Evolutionary conservation across 2,888 invertebrate genomes (phyloP).

Genomic region (Phasia obesa): DNA sequence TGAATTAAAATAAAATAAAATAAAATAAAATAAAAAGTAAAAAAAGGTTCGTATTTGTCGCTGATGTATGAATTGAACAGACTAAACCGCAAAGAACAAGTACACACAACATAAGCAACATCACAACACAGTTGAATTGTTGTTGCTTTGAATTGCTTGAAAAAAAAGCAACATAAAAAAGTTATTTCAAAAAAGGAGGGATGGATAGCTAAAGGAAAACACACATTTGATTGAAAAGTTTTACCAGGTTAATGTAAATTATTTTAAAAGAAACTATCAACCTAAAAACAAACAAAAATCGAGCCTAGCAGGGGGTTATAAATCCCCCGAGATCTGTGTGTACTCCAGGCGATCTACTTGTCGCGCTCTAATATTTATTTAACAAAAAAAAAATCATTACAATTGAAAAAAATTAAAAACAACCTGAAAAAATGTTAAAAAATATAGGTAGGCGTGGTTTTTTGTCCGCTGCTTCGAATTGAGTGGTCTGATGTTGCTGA

Average conservation of each 20-base stretch:
- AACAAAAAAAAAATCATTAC: too few species aligned
- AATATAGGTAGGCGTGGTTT: too few species aligned
- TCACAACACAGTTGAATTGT: constrained; percentile 43
- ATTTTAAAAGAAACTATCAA: not conserved
- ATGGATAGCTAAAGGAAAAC: constrained; percentile 11
- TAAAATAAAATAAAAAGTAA: constrained; percentile 1
- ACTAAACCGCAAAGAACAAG: constrained; percentile 50
- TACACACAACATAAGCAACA: constrained; percentile 37
- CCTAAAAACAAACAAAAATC: too few species aligned
- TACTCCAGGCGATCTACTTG: too few species aligned
- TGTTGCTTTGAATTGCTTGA: constrained; percentile 38
- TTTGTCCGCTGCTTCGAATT: too few species aligned
- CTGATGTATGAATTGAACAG: constrained; percentile 43
- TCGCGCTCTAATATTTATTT: too few species aligned
- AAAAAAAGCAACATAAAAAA: constrained; percentile 21
- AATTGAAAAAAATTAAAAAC: too few species aligned
- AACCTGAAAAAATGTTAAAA: too few species aligned
- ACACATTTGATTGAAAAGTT: not conserved
- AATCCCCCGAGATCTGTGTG: too few species aligned
- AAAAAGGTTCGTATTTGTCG: constrained; percentile 49
- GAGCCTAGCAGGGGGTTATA: too few species aligned
- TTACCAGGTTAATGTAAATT: not conserved
- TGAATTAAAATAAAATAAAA: constrained; percentile 17
- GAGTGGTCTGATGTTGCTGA: too few species aligned
- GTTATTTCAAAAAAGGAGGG: constrained; percentile 23